These are phyloP conservation scores for Adineta ricciae DNA, from an alignment of 2,888 invertebrate species.

Conservation along the genomic window DNA sequence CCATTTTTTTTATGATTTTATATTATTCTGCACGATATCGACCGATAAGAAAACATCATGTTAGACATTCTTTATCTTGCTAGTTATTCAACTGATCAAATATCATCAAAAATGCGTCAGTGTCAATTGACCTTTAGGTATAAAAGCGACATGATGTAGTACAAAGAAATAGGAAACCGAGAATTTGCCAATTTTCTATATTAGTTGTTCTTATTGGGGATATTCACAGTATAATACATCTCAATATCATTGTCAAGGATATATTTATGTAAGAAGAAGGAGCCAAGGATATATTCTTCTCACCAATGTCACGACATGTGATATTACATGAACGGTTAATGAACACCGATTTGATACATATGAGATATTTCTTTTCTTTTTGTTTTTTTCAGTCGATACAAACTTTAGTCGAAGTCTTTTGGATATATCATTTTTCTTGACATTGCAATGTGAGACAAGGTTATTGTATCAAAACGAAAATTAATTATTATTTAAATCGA, in stretches of 20 bases:
- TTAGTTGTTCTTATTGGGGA: background rate
- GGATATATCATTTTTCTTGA: background rate
- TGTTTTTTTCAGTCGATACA: background rate
- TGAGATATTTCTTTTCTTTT: too few species aligned
- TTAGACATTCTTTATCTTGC: background rate
- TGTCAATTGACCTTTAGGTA: background rate
- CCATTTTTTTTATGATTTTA: background rate
- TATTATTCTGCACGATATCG: background rate
- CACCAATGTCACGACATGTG: background rate
- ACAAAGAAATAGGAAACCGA: background rate
- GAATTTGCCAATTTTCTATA: background rate
- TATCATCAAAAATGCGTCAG: background rate
- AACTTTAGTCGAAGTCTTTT: background rate
- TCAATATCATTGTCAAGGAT: background rate
- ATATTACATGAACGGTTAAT: background rate
- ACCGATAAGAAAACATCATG: background rate
- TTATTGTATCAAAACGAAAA: background rate
- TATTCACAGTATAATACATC: background rate
- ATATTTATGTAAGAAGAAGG: background rate
- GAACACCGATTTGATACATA: background rate
- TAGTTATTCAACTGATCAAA: background rate
- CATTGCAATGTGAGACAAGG: background rate
- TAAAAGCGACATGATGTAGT: background rate
- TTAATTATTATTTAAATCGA: background rate
- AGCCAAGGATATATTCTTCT: background rate